Evolutionary conservation across 2,888 invertebrate species (phyloP).

Genomic region (Arenicola marina): DNA sequence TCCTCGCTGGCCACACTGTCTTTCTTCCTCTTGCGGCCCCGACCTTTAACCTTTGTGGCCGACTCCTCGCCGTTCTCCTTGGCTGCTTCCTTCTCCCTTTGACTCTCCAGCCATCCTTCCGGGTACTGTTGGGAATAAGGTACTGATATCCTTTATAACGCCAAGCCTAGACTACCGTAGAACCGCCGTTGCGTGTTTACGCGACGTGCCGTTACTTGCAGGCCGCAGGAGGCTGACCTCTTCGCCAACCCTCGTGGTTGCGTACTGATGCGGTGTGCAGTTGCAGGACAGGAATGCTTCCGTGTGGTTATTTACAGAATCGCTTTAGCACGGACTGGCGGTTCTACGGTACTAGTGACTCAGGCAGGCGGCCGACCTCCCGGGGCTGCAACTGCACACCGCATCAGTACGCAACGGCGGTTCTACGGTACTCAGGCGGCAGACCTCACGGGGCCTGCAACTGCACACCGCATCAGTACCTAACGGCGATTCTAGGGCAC

Average conservation of each 20-base stretch:
- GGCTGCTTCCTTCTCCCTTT: slow-evolving; percentile 3
- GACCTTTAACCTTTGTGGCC: neutral
- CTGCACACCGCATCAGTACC: too few species aligned
- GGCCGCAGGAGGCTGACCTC: neutral
- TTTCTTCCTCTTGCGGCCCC: slow-evolving; percentile 7
- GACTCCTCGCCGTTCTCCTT: slow-evolving; percentile 6
- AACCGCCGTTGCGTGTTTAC: neutral
- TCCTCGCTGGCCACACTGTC: slow-evolving; percentile 8
- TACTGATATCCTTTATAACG: neutral
- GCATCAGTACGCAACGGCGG: too few species aligned
- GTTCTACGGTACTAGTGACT: too few species aligned
- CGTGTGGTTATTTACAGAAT: too few species aligned
- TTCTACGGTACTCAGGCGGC: too few species aligned
- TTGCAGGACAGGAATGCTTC: too few species aligned
- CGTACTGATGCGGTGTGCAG: neutral
- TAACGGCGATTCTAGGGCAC: too few species aligned
- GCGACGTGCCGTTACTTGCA: neutral
- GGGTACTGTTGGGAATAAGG: slow-evolving; percentile 67
- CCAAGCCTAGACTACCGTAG: too few species aligned
- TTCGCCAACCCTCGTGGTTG: neutral
- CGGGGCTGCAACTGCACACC: too few species aligned
- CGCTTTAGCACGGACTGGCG: too few species aligned
- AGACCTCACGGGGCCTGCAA: too few species aligned
- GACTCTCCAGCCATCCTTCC: slow-evolving; percentile 71
- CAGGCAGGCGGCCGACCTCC: neutral